Percentiles rank a stretch among this genome's conserved stretches.
These are phyloP conservation scores for Pentamera pediparva DNA, from an alignment of 53 echinoderm and acorn worm species.

Conservation along the genomic window DNA sequence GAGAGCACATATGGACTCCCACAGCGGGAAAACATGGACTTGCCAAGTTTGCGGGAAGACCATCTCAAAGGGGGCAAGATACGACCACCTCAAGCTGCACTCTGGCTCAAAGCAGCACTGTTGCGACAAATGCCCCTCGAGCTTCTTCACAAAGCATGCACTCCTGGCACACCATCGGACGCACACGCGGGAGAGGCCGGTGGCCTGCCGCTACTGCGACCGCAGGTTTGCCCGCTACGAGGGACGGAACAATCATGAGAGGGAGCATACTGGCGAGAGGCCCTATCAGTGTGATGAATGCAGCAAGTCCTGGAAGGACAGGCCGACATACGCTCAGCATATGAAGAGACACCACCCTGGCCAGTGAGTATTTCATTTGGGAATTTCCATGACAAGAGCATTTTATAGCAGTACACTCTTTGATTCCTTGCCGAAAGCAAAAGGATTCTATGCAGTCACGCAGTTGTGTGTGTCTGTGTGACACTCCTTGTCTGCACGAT, in stretches of 20 bases:
- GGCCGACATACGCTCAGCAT: constrained; percentile 6
- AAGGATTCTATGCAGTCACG: too few species aligned
- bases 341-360: constrained; percentile 33
- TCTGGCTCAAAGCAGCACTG: neutral
- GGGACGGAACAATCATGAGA: constrained; percentile 20
- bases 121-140: neutral
- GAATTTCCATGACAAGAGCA: too few species aligned
- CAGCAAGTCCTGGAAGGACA: constrained; percentile 13
- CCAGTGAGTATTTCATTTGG: constrained; percentile 10
- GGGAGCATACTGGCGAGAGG: constrained; percentile 6
- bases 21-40: neutral
- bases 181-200: neutral
- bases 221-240: neutral
- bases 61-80: neutral
- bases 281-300: constrained; percentile 17
- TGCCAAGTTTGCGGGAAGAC: constrained; percentile 17
- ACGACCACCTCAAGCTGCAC: neutral
- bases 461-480: too few species aligned
- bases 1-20: neutral
- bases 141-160: neutral
- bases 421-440: too few species aligned
- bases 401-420: too few species aligned
- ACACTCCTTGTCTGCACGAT: too few species aligned
- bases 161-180: neutral
- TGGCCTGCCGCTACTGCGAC: constrained; percentile 18